phyloP scores from a whole-genome alignment of 2,113 vertebrate genomes.

The Chitala chitala region DNA sequence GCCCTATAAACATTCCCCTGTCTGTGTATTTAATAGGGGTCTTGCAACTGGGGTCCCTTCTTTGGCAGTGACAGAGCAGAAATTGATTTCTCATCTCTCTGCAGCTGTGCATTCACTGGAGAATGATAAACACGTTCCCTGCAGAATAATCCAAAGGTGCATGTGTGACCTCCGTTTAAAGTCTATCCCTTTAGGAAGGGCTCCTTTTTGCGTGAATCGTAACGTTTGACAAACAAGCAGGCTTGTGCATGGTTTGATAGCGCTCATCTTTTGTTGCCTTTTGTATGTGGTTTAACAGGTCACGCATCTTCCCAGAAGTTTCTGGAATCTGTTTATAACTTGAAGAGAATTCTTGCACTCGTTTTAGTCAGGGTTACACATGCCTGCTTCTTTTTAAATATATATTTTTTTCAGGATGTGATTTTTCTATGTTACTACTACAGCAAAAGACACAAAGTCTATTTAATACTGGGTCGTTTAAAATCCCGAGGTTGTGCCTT shows the following conservation, averaged over 20 bases:
- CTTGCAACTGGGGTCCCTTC: constrained; percentile 30
- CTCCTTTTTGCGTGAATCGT: constrained; percentile 25
- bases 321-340: neutral
- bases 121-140: constrained; percentile 37
- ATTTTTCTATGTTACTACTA: neutral
- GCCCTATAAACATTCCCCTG: neutral
- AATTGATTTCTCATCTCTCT: constrained; percentile 48
- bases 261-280: constrained; percentile 15
- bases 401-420: neutral
- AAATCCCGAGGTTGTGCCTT: constrained; percentile 21
- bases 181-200: constrained; percentile 15
- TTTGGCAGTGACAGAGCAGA: constrained; percentile 25
- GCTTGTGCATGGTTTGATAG: constrained; percentile 36
- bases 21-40: constrained; percentile 22
- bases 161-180: constrained; percentile 29
- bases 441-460: constrained; percentile 23
- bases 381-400: neutral
- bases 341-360: neutral
- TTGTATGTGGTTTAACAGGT: neutral
- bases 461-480: constrained; percentile 2
- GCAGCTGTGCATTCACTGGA: constrained; percentile 33
- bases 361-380: neutral
- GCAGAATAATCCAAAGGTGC: constrained; percentile 25
- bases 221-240: constrained; percentile 37
- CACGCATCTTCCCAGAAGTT: neutral